Percentiles rank a stretch among this genome's conserved stretches.
Evolutionary conservation across 53 echinoderm and acorn worm species (phyloP).

Genomic region (Stichopus horrens): DNA sequence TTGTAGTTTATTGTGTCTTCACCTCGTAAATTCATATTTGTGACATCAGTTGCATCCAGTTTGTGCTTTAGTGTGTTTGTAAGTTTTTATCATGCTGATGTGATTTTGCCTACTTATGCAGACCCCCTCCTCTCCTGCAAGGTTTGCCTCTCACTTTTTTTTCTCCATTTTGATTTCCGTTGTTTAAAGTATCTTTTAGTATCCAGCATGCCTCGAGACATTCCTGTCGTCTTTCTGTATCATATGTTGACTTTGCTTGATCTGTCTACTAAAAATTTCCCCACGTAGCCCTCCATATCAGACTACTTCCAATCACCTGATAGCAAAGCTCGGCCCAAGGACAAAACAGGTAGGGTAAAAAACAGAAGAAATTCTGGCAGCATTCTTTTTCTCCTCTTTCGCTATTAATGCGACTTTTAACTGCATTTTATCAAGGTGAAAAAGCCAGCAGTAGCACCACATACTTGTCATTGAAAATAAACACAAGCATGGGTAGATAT

Average conservation of each 20-base stretch:
- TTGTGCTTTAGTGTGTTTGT: neutral
- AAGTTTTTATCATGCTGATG: neutral
- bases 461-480: too few relatives aligned
- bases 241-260: conserved; percentile 17
- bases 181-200: neutral
- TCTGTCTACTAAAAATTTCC: conserved; percentile 20
- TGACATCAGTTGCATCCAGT: neutral
- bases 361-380: neutral
- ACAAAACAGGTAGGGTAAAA: conserved; percentile 33
- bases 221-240: neutral
- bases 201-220: neutral
- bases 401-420: too few relatives aligned
- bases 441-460: too few relatives aligned
- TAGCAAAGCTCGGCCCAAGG: conserved; percentile 37
- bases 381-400: neutral
- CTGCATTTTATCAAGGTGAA: too few relatives aligned
- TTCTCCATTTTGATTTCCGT: neutral
- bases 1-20: neutral
- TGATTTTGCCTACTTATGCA: neutral
- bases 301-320: conserved; percentile 45
- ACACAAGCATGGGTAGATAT: too few relatives aligned
- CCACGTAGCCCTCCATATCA: conserved; percentile 43
- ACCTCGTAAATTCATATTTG: neutral
- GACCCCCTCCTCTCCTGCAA: too few relatives aligned
- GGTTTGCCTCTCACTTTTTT: neutral